phyloP scores from a whole-genome alignment of 2,797 vertebrate species.

The Neosilurus mollespiculum region DNA sequence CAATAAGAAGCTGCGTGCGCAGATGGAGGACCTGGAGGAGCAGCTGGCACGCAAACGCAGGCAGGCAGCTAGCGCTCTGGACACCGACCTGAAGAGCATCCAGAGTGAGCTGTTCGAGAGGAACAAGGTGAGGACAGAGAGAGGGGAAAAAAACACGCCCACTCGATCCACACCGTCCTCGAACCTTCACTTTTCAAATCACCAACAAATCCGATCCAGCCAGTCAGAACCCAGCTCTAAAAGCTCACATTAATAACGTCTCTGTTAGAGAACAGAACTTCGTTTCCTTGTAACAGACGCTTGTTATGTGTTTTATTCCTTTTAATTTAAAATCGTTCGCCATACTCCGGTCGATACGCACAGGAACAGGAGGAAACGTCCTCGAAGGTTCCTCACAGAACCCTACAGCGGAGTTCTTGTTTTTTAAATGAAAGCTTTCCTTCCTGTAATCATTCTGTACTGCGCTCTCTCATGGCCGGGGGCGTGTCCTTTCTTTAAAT shows the following conservation, averaged over 20 bases:
- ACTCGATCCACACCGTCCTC: too few species aligned
- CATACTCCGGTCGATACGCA: too few species aligned
- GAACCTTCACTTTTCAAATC: neutral
- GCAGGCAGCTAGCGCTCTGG: conserved; percentile 85
- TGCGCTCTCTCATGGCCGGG: neutral
- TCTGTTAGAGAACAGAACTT: neutral
- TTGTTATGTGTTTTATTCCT: neutral
- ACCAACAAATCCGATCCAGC: neutral
- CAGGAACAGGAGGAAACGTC: neutral
- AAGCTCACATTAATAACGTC: neutral
- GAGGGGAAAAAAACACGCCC: neutral
- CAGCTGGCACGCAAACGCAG: conserved; percentile 85
- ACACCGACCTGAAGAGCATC: conserved; percentile 90
- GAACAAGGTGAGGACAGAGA: conserved; percentile 82
- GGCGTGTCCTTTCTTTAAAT: neutral
- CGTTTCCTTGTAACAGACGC: neutral
- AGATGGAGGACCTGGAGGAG: conserved; percentile 90
- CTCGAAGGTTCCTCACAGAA: neutral
- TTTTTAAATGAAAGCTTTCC: neutral
- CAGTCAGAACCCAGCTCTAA: neutral
- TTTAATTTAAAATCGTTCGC: neutral
- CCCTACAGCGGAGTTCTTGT: neutral
- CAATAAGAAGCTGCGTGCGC: conserved; percentile 92
- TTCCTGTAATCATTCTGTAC: too few species aligned
- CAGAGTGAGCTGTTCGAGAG: conserved; percentile 92